Base-by-base conservation (phyloP, 2,797 vertebrate genomes). In the Telmatherina bonti region DNA sequence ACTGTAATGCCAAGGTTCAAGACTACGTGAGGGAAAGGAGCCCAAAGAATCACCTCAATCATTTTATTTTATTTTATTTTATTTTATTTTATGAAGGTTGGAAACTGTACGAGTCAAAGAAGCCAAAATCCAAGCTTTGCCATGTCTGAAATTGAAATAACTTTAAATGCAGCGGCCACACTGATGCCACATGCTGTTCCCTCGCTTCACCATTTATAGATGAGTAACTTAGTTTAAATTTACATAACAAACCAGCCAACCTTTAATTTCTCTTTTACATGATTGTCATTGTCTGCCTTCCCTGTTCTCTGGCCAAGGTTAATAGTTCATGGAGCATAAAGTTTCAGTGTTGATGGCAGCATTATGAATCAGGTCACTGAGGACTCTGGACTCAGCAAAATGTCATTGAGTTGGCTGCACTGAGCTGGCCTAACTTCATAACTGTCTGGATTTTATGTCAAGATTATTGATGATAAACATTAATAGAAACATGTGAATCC, bases 311-410 rank as follows among this genome's bases (percentile, higher is more conserved):
- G 43, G 49, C 55, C 59, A 51, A 71, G 78, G 79, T 83, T 68
- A 75, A 70, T 6, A 77, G 83, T 86, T 90, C 73, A 78, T 7
- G 2, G 10, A 76, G 83, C 60, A 29, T 72, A 15, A 74, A 7
- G 68, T 88, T 79, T 82, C 77, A 67, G 56, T 27, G 35, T 60
- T 72, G 66, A 65, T 71, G 63, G 71, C 76, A 76, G 71, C 70
- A n/a, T 64, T 70, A 72, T 29, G 43, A 86, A 62, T 78, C 58
- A 22, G 69, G 74, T 68, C 79, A 77, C 51, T 33, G 63, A 68
- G 31, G 58, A 85, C 55, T 70, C 68, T 74, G 49, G 36, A 82
- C 68, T 74, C 67, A 65, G 76, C 67, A 58, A 76, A 85, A 75
- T 81, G 79, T 79, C 83, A 74, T 62, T 5, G 27, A 22, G 18